A percentile compares a stretch with the other conserved stretches of the same genome.
Conservation (phyloP, 2,797 vertebrate genomes). For the Mormyrops attenuatus region DNA sequence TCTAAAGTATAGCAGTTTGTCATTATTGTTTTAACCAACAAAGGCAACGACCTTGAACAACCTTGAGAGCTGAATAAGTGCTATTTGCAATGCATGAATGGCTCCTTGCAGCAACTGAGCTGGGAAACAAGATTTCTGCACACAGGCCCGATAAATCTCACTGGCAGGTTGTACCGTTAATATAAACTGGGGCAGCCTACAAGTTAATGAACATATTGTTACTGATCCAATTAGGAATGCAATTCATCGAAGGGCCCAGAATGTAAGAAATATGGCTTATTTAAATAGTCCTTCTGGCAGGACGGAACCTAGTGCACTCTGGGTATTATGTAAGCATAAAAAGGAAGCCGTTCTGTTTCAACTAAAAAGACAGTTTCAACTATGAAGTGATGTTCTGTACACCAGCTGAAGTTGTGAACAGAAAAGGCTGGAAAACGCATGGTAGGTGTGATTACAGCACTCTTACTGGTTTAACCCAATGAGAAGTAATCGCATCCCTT, state of each 20-base stretch:
- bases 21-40: neutral
- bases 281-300: neutral
- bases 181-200: neutral
- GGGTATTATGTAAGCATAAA: neutral
- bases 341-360: neutral
- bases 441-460: neutral
- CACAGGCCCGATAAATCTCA: neutral
- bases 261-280: neutral
- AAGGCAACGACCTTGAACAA: neutral
- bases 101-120: neutral
- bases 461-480: neutral
- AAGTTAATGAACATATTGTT: neutral
- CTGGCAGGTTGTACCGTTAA: neutral
- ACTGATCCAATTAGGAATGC: neutral
- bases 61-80: neutral
- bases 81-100: neutral
- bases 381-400: neutral
- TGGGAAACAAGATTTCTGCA: neutral
- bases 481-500: neutral
- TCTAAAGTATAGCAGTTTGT: neutral
- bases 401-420: neutral
- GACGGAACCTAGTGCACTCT: neutral
- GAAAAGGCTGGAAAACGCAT: neutral
- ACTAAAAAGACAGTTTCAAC: neutral
- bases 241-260: neutral